phyloP scores from a whole-genome alignment of 1,140 invertebrate genomes.

The Schlechtendalia chinensis region DNA sequence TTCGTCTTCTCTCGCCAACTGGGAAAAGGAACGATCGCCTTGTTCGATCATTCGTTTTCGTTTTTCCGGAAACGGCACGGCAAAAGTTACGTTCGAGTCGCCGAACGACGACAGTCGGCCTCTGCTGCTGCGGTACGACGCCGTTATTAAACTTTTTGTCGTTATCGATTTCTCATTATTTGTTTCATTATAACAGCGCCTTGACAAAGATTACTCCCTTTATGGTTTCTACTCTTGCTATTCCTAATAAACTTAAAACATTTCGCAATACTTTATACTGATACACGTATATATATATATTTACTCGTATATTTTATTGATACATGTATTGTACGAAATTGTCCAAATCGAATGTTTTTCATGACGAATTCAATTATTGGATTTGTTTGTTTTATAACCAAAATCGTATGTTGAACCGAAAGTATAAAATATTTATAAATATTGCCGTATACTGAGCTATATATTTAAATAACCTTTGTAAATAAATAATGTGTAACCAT shows the following conservation, averaged over 20 bases:
- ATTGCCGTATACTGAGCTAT: too few relatives aligned
- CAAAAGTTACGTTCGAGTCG: too few relatives aligned
- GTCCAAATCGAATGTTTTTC: background rate
- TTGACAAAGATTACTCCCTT: slow-evolving; percentile 18
- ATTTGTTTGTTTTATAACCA: background rate
- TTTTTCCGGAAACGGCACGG: too few relatives aligned
- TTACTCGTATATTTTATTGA: background rate
- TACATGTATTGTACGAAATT: background rate
- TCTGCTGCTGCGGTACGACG: background rate
- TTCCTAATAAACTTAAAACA: slow-evolving; percentile 18
- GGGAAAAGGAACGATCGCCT: too few relatives aligned
- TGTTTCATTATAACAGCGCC: slow-evolving; percentile 5
- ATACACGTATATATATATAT: background rate
- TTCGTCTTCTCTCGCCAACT: too few relatives aligned
- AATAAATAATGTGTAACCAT: too few relatives aligned
- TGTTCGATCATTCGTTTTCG: too few relatives aligned
- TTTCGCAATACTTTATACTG: background rate
- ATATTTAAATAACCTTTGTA: too few relatives aligned
- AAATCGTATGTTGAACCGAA: too few relatives aligned
- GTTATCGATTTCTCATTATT: slow-evolving; percentile 24
- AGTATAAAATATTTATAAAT: too few relatives aligned
- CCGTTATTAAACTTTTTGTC: background rate
- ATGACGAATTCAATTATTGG: background rate
- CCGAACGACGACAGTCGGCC: too few relatives aligned
- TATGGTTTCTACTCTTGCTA: slow-evolving; percentile 1